Base-by-base conservation (phyloP, 2,797 vertebrate genomes). In the Vireo griseus region DNA sequence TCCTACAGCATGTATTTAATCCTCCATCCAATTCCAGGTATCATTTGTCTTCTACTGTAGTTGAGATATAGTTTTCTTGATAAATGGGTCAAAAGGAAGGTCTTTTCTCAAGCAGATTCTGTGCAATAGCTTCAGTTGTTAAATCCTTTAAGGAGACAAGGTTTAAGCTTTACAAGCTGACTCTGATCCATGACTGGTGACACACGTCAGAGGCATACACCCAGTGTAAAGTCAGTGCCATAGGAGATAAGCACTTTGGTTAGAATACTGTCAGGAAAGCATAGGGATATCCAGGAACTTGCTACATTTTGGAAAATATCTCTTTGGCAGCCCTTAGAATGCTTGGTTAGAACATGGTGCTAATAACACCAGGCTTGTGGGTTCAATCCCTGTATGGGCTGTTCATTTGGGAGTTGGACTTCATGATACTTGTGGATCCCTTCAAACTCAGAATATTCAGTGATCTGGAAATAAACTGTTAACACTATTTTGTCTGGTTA, bases 71-170 rank as follows among this genome's bases (percentile, higher is more conserved):
- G 5, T 67, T 76, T 76, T 63, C 19, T 31, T 72, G 72, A 4
- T n/a, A 95, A 94, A 61, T 77, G 68, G 54, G 79, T 94, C 90
- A 92, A 17, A 6, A 65, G 35, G 68, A 90, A 55, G 54, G 47
- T 54, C 42, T 88, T 86, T 69, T 26, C 55, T 82, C 22, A 55
- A 72, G 74, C 25, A 62, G 47, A 69, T 73, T 86, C 65, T 26
- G 7, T 94, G 78, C 54, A 54, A 42, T 61, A 71, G n/a, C 81
- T 77, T 92, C 75, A 37, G 65, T 44, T 80, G 44, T 84, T 83
- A 94, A 94, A 88, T 90, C 93, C 54, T 86, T 88, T 94, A 90
- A 92, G 78, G 68, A 90, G 72, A 40, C 57, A 57, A 76, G 81
- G 39, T 28, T 48, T 81, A 82, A 91, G 79, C 61, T 90, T 91